These are phyloP conservation scores for Himantopus leucocephalus DNA, from an alignment of 2,113 vertebrate genomes.

Conservation along the genomic window DNA sequence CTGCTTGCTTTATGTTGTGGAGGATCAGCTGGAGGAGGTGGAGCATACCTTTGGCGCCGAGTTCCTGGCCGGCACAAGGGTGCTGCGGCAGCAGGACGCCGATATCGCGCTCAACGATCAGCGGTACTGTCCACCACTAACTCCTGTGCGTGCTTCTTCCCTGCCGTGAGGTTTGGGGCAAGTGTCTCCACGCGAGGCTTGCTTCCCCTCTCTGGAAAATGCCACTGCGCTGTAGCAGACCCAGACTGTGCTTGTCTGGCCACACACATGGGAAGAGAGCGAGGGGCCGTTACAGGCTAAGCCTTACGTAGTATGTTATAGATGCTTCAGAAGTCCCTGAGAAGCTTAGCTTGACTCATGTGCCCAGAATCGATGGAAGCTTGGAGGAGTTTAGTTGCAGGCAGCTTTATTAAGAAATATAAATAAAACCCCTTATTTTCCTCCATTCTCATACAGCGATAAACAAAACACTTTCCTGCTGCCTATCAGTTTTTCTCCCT, in stretches of 20 bases:
- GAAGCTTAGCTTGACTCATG: rapidly evolving
- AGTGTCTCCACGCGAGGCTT: rapidly evolving
- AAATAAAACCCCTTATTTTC: rapidly evolving
- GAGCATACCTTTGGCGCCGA: not conserved
- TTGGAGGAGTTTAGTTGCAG: not conserved
- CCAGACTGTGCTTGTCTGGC: not conserved
- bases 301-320: rapidly evolving
- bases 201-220: not conserved
- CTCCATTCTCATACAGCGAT: not conserved
- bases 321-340: not conserved
- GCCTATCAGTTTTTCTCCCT: not conserved
- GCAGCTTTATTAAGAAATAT: not conserved
- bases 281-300: not conserved
- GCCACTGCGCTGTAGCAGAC: rapidly evolving
- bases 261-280: rapidly evolving
- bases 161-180: rapidly evolving
- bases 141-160: not conserved
- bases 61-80: slow-evolving; percentile 9
- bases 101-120: slow-evolving; percentile 45
- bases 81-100: slow-evolving; percentile 28
- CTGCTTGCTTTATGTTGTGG: slow-evolving; percentile 39
- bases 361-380: rapidly evolving
- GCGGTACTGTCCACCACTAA: not conserved
- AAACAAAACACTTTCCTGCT: no score
- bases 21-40: slow-evolving; percentile 36